phyloP scores from a whole-genome alignment of 2,113 vertebrate species.

The Pygoscelis antarcticus region DNA sequence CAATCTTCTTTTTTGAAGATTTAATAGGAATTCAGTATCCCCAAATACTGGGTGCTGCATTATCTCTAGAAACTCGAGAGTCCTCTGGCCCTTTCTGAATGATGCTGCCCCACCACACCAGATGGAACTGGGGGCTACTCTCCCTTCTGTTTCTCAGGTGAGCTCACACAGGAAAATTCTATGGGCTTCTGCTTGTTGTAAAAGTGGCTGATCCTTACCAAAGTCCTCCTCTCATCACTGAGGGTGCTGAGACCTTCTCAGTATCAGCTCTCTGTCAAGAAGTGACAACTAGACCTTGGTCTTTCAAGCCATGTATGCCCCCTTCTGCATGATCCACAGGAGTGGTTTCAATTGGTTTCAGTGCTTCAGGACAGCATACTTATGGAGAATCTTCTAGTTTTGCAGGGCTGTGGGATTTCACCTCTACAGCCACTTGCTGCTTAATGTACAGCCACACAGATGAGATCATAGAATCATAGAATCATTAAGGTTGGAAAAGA shows the following conservation, averaged over 20 bases:
- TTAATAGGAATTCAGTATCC: neutral
- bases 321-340: neutral
- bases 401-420: neutral
- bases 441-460: neutral
- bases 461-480: neutral
- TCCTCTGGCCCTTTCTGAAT: neutral
- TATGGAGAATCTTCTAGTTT: neutral
- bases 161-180: neutral
- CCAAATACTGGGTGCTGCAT: neutral
- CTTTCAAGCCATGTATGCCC: neutral
- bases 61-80: neutral
- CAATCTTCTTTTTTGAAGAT: neutral
- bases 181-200: neutral
- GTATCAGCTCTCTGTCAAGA: neutral
- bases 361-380: neutral
- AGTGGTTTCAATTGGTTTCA: neutral
- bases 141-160: neutral
- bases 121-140: neutral
- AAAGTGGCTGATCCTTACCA: neutral
- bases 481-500: no score
- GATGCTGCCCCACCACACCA: no score
- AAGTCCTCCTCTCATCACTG: neutral
- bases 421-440: neutral
- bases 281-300: neutral
- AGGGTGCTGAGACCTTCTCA: neutral